A percentile compares a stretch with the other conserved stretches of the same genome.
Conservation (phyloP, 2,797 vertebrate genomes). For the Microhierax caerulescens region DNA sequence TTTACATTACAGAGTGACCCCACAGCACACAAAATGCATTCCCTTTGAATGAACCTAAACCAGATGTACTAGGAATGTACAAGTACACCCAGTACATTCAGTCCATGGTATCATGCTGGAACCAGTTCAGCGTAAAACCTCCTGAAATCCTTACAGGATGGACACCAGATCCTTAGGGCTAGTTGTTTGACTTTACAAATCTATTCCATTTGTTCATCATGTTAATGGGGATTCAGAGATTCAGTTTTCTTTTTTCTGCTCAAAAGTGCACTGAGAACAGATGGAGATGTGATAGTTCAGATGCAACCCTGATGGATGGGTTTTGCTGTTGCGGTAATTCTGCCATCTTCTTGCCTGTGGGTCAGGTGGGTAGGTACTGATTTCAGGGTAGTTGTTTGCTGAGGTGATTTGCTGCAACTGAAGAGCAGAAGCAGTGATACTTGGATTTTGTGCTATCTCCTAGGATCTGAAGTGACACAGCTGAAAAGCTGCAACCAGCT, state of each 20-base stretch:
- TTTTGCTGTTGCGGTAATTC: neutral
- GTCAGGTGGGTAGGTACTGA: neutral
- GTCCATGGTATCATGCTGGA: neutral
- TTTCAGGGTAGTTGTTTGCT: neutral
- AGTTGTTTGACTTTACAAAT: neutral
- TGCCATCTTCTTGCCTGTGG: neutral
- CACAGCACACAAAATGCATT: neutral
- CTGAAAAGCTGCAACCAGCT: neutral
- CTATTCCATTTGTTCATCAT: neutral
- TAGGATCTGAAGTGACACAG: neutral
- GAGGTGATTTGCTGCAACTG: neutral
- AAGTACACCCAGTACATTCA: neutral
- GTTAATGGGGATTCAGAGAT: neutral
- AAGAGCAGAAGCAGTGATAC: neutral
- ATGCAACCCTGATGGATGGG: neutral
- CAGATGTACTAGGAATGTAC: neutral
- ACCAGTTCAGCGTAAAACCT: neutral
- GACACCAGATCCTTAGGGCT: neutral
- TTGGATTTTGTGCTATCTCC: neutral
- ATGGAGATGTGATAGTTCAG: neutral
- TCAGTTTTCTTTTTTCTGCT: neutral
- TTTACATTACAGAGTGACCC: neutral
- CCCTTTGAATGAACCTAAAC: neutral
- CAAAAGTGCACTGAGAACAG: accelerated
- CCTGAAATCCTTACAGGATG: neutral